Conservation (phyloP, 1,140 invertebrate genomes). For the Papilio xuthus region DNA sequence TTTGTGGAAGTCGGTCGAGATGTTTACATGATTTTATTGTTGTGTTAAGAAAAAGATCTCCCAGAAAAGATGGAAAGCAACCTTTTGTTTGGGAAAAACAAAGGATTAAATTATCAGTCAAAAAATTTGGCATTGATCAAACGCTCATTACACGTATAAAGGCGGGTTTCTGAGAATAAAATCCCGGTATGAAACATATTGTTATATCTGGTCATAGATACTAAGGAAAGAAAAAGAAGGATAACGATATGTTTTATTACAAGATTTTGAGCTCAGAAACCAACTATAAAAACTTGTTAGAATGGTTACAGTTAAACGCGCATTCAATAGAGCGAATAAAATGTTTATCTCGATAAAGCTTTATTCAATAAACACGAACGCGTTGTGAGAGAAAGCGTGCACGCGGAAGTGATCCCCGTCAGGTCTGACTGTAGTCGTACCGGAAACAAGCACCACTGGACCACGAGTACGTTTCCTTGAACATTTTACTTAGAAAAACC, state of each 20-base stretch:
- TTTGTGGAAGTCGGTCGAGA: conserved; percentile 21
- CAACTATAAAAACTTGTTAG: no score
- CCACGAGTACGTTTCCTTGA: conserved; percentile 20
- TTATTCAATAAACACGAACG: conserved; percentile 29
- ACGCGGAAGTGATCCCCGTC: conserved; percentile 53
- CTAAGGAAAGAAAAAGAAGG: no score
- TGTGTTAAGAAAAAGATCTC: conserved; percentile 4
- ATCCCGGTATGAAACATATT: no score
- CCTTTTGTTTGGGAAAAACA: conserved; percentile 37
- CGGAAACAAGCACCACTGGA: conserved; percentile 39
- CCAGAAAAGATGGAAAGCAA: conserved; percentile 4
- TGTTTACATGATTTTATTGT: conserved; percentile 21
- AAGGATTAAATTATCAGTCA: background rate
- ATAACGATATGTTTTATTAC: no score
- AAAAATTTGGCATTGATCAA: background rate
- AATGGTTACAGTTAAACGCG: background rate
- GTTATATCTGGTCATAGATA: no score
- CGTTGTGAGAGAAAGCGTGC: conserved; percentile 51
- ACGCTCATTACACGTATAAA: no score
- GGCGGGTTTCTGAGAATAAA: no score
- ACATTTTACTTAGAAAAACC: background rate
- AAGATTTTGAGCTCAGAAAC: no score
- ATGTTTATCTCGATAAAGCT: background rate
- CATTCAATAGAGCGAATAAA: background rate
- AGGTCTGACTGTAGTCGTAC: conserved; percentile 45